Conservation (phyloP, 2,888 invertebrate genomes). For the Spodoptera littoralis region DNA sequence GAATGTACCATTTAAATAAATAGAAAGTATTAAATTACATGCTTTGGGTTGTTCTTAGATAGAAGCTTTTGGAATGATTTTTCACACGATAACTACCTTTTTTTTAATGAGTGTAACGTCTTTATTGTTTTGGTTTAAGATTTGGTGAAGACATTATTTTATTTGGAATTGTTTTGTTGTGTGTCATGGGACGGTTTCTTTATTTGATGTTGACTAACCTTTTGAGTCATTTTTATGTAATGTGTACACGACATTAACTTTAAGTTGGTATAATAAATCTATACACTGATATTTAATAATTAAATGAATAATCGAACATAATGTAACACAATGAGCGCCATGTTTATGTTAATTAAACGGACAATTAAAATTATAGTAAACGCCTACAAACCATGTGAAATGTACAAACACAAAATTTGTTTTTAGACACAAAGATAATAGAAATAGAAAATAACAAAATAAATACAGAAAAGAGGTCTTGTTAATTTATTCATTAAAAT, state of each 20-base stretch:
- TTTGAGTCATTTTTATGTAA: neutral
- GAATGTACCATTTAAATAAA: constrained; percentile 74
- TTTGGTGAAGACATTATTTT: constrained; percentile 55
- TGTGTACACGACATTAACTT: too few species aligned
- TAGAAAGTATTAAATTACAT: constrained; percentile 85
- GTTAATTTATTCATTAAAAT: constrained; percentile 33
- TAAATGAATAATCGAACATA: too few species aligned
- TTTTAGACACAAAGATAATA: neutral
- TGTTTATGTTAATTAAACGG: too few species aligned
- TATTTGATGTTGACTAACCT: neutral
- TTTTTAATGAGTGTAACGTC: constrained; percentile 70
- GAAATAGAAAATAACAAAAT: neutral
- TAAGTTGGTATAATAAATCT: too few species aligned
- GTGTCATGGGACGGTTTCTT: constrained; percentile 12
- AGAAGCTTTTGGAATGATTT: constrained; percentile 68
- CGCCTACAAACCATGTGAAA: too few species aligned
- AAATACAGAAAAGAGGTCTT: constrained; percentile 5
- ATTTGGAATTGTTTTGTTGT: constrained; percentile 31
- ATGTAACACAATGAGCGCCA: too few species aligned
- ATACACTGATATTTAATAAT: too few species aligned
- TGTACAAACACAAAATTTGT: neutral
- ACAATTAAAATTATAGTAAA: too few species aligned
- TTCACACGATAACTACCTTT: constrained; percentile 82
- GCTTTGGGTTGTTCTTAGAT: constrained; percentile 69
- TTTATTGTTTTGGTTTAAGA: constrained; percentile 75